Conservation (phyloP, 2,797 vertebrate genomes). For the Melanogrammus aeglefinus region DNA sequence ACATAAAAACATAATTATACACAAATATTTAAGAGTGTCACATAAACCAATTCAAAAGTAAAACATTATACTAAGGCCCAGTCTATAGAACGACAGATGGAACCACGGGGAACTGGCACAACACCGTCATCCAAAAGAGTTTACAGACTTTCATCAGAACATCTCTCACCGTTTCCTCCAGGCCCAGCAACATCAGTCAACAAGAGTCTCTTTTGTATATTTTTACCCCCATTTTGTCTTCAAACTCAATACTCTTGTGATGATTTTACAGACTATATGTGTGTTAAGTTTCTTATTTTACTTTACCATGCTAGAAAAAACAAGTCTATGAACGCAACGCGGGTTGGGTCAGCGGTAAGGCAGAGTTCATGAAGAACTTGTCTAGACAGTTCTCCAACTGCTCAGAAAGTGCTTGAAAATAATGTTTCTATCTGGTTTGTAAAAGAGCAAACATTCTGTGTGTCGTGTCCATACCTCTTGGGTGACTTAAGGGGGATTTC, state of each 20-base stretch:
- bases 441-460: conserved; percentile 59
- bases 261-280: conserved; percentile 39
- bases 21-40: conserved; percentile 64
- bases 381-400: conserved; percentile 54
- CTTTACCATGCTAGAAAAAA: conserved; percentile 47
- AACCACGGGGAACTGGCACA: conserved; percentile 37
- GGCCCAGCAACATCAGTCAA: conserved; percentile 30
- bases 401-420: conserved; percentile 64
- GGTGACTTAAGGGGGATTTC: conserved; percentile 23
- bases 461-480: conserved; percentile 47
- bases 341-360: conserved; percentile 67
- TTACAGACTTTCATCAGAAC: conserved; percentile 28
- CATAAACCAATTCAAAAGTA: conserved; percentile 53
- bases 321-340: conserved; percentile 53
- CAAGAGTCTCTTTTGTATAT: conserved; percentile 16
- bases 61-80: conserved; percentile 43
- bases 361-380: conserved; percentile 64
- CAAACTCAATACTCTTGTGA: conserved; percentile 38
- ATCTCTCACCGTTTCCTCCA: conserved; percentile 19
- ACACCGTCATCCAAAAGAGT: conserved; percentile 15
- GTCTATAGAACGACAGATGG: conserved; percentile 44
- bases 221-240: conserved; percentile 41
- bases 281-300: conserved; percentile 49
- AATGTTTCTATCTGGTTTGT: conserved; percentile 52
- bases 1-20: conserved; percentile 63